Percentiles rank a stretch among this genome's conserved stretches.
phyloP scores from a whole-genome alignment of 1,140 invertebrate species.

The Lamellibrachia luymesi region DNA sequence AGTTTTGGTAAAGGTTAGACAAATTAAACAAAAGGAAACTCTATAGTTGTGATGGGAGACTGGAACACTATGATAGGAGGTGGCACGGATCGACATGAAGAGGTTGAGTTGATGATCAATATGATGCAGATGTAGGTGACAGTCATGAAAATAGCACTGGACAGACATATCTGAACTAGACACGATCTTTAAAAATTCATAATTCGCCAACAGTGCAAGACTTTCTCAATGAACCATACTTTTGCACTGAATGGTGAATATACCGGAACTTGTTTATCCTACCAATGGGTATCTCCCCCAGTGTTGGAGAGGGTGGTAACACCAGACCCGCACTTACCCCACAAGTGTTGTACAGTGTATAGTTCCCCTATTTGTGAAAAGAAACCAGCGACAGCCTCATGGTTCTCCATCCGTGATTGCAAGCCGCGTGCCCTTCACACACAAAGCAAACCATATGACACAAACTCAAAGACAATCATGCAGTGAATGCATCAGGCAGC shows the following conservation, averaged over 20 bases:
- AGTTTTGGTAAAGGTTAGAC: too few species aligned
- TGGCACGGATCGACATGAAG: too few species aligned
- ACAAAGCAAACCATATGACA: not conserved
- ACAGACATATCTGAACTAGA: too few species aligned
- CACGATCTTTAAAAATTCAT: too few species aligned
- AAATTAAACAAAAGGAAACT: too few species aligned
- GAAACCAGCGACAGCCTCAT: constrained; percentile 89
- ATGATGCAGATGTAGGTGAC: too few species aligned
- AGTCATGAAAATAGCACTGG: too few species aligned
- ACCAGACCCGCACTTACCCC: constrained; percentile 70
- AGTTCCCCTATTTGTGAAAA: constrained; percentile 91
- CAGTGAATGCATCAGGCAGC: not conserved
- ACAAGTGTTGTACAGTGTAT: constrained; percentile 95
- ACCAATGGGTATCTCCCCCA: not conserved
- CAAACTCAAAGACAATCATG: not conserved
- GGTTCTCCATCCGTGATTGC: constrained; percentile 80
- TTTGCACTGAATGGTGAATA: too few species aligned
- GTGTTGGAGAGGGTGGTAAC: not conserved
- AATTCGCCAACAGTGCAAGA: not conserved
- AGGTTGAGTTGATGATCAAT: too few species aligned
- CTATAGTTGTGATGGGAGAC: too few species aligned
- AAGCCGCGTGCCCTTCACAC: constrained; percentile 79
- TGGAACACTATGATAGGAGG: too few species aligned
- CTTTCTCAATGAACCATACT: not conserved
- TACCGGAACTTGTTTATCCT: too few species aligned